phyloP scores from a whole-genome alignment of 2,888 invertebrate species.

The Clostera curtula region DNA sequence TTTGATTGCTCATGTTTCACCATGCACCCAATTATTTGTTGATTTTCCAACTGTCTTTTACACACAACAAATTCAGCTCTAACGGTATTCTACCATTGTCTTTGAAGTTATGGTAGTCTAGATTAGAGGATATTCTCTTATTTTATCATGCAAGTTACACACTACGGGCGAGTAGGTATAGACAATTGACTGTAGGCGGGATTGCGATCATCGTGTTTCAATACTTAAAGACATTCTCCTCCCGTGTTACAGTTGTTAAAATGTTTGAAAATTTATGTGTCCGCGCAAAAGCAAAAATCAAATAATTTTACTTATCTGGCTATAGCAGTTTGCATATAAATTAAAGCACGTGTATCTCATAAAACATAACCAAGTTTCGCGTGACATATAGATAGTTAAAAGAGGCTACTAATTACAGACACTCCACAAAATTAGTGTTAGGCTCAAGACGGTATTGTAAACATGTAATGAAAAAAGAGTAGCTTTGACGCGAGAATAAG shows the following conservation, averaged over 20 bases:
- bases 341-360: slow-evolving; percentile 55
- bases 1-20: no score
- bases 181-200: slow-evolving; percentile 56
- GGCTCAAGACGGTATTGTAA: slow-evolving; percentile 39
- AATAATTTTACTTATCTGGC: slow-evolving; percentile 32
- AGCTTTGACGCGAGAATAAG: slow-evolving; percentile 38
- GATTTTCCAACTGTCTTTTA: no score
- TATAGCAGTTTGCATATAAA: slow-evolving; percentile 53
- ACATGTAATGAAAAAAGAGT: slow-evolving; percentile 41
- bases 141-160: slow-evolving; percentile 52
- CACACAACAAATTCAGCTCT: no score
- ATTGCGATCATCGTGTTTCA: slow-evolving; percentile 69
- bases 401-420: slow-evolving; percentile 54
- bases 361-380: slow-evolving; percentile 44
- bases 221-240: slow-evolving; percentile 23
- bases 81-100: no score
- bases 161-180: no score
- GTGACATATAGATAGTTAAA: slow-evolving; percentile 46
- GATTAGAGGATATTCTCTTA: slow-evolving; percentile 32
- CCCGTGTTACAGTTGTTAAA: slow-evolving; percentile 7
- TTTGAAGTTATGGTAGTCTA: no score
- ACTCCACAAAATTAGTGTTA: slow-evolving; percentile 62
- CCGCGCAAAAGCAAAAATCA: slow-evolving; percentile 42
- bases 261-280: slow-evolving; percentile 20
- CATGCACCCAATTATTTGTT: no score